Conservation (phyloP, 1,140 invertebrate genomes). For the Pectinophora gossypiella region DNA sequence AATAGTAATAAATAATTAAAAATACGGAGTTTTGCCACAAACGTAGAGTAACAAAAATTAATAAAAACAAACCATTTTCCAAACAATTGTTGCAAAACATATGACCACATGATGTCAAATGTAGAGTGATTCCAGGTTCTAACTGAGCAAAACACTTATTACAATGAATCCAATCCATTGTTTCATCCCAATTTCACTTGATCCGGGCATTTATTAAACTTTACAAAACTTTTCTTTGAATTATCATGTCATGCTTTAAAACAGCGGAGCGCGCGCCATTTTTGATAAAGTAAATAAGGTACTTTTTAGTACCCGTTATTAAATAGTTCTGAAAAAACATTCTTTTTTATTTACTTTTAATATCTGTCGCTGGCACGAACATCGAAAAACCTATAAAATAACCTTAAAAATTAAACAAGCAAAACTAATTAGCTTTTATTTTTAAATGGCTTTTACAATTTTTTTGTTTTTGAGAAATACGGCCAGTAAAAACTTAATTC, state of each 20-base stretch:
- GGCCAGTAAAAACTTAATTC: too few species aligned
- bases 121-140: conserved; percentile 56
- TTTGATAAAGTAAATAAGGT: background rate
- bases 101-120: conserved; percentile 72
- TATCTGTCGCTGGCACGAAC: too few species aligned
- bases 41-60: conserved; percentile 10
- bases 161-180: conserved; percentile 75
- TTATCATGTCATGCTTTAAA: too few species aligned
- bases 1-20: background rate
- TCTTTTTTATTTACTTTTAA: background rate
- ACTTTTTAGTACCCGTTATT: background rate
- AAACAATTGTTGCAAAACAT: conserved; percentile 71
- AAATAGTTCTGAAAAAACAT: background rate
- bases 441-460: too few species aligned
- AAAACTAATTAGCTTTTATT: too few species aligned
- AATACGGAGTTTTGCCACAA: background rate
- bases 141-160: conserved; percentile 69
- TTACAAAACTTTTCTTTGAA: background rate
- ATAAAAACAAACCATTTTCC: conserved; percentile 44
- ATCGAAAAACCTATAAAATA: too few species aligned
- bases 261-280: background rate
- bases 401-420: too few species aligned
- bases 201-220: background rate
- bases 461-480: too few species aligned
- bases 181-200: conserved; percentile 6